Base-by-base conservation (phyloP, 2,797 vertebrate genomes). In the Prunella strophiata region DNA sequence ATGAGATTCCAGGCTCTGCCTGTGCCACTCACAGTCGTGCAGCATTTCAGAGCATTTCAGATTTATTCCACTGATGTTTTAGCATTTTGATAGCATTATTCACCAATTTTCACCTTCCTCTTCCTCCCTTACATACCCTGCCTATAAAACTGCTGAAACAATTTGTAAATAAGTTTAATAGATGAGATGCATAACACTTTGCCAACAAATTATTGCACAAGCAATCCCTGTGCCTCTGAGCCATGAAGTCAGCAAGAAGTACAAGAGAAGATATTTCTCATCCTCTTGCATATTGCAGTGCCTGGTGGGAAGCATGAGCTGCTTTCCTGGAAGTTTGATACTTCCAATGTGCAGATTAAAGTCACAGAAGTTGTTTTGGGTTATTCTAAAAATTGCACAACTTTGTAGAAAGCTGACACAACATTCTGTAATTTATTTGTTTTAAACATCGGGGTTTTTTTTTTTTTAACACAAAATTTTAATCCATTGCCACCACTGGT, bases 81-180 rank as follows among this genome's bases (percentile, higher is more conserved):
- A 70, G 80, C 29, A 11, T 88, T 92, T 81, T 78, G 51, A 93
- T 17, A 25, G 43, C 1, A 4, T 88, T 84, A 76, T 92, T 91
- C 42, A 12, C 72, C 73, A 57, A 2, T 94, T 93, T 89, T 91
- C 47, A 52, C 73, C 91, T 85, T 54, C 78, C 45, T 57, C 7
- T 77, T 72, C 68, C 70, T 88, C 73, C 40, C 9, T 76, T 72
- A 78, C 4, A 19, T 32, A 36, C 29, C 36, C 36, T 15, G 32
- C 79, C 79, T 76, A 61, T 36, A 45, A 86, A 88, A 70, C 58
- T 16, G 26, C 66, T 16, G 65, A 91, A 92, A 89, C 66, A 80
- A 92, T 88, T 88, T 94, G 87, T 68, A 88, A 95, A 63, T 84
- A 92, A 88, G 79, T 92, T 94, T 81, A 88, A 93, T 73, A 92